Evolutionary conservation across 2,797 vertebrate genomes (phyloP), one percentile per base, ranked within the genome.

Genomic region (Rachycentron canadum): DNA sequence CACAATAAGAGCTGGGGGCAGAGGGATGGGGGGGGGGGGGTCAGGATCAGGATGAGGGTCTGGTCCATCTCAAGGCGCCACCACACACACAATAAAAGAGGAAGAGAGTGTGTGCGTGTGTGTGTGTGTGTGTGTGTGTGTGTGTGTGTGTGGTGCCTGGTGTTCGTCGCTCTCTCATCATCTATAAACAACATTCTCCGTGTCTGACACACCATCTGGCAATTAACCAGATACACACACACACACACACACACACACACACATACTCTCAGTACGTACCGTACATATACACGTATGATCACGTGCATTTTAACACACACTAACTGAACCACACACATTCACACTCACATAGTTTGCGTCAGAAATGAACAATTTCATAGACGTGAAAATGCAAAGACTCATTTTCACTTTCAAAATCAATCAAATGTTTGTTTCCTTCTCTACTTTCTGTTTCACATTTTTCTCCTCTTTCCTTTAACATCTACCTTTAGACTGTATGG

Each of bases 161-260:
- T 49, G 30, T 82, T 84, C 82, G 75, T 90, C 65, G 77, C 86
- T 73, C 84, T 71, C 83, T 84, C 85, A 40, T 91, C 84, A 63
- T 81, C 70, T 89, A 85, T 93, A 93, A 94, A 94, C 91, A 94
- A 86, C 91, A 94, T 94, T 92, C 92, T 77, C 82, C 66, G 30
- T 7, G 55, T 74, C 76, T 90, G 86, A 94, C 78, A 82, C 81
- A 82, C 38, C 78, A 85, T 83, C 83, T 91, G 85, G 81, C 67
- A 78, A 43, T 72, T 62, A 73, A 70, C 57, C 30, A 55, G 40
- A 58, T 59, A 74, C 30, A 50, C 25, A 25, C 50, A 63, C 50
- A 66, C 38, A 40, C 57, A 40, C 38, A 34, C 34, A 34, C 34
- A 34, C 34, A 34, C 34, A 38, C 38, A 38, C 38, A 38, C 38